Base-by-base conservation (phyloP, 92 coral and sea anemone genomes). In the Porites divaricata region DNA sequence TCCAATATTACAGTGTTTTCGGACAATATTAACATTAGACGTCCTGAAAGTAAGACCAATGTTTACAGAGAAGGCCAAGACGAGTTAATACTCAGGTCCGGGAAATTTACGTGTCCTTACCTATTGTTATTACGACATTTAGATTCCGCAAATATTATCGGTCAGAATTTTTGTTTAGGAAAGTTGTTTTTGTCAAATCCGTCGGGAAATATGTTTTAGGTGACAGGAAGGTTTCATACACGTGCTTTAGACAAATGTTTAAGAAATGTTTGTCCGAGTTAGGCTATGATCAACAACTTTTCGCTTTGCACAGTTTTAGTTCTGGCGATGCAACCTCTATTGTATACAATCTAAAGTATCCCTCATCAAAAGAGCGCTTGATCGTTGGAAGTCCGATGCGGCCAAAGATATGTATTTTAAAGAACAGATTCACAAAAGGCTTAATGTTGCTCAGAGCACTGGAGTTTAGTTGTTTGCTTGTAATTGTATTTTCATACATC, bases 261-360 rank as follows among this genome's bases (percentile, higher is more conserved):
- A 28, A 61, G 52, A 52, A 25, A 51, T 52, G 45, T 24, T 54
- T 81, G 23, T 67, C 8, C 13, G 52, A 14, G 23, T 54, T 77
- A 69, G 91, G 91, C 74, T 51, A 82, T 67, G 76, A 88, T 62
- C 85, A 75, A 13, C 76, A 64, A 12, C 57, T 56, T 51, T 89
- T 63, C 49, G 86, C 59, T 64, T 35, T 79, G 62, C 92, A 79
- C 14, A 84, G 86, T 78, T 78, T 89, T 35, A 63, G 89, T 9
- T 83, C 86, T 23, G 89, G 89, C 14, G 92, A 82, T 10, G 89
- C 92, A 1, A 78, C 88, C 2, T 58, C 92, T 22, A 22, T 78
- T 48, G 88, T 51, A n/a, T 56, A 72, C 49, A 76, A 45, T 51
- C 14, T 88, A 6, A 69, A 26, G 57, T 70, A 76, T 53, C 70